Conservation (phyloP, 2,113 vertebrate species). For the Microtus pennsylvanicus region DNA sequence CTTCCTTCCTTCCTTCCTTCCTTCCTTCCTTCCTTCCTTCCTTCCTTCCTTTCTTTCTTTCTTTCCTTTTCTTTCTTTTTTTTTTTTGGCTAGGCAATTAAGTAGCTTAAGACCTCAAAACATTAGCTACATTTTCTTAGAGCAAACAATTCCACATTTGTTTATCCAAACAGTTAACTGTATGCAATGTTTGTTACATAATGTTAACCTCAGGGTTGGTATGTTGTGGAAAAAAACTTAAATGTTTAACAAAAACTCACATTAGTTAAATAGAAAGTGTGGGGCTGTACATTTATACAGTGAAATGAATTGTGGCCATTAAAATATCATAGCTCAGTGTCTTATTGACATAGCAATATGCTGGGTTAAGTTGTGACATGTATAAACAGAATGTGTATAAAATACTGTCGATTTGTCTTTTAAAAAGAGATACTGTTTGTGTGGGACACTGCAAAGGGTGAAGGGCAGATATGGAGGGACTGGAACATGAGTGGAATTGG, state of each 20-base stretch:
- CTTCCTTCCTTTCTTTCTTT: no score
- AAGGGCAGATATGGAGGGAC: neutral
- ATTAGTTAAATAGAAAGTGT: constrained; percentile 5
- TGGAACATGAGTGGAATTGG: neutral
- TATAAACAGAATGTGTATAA: neutral
- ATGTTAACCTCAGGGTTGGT: constrained; percentile 7
- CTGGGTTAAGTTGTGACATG: neutral
- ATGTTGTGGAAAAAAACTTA: neutral
- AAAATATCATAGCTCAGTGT: neutral
- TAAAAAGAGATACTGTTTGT: neutral
- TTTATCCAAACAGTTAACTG: constrained; percentile 1
- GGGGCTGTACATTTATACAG: neutral
- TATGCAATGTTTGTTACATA: constrained; percentile 10
- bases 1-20: no score
- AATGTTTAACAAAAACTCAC: neutral
- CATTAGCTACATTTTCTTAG: constrained; percentile 2
- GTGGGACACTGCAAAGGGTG: neutral
- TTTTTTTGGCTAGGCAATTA: neutral
- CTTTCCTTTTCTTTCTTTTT: neutral
- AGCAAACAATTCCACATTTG: neutral
- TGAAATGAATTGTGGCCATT: neutral
- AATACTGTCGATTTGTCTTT: constrained; percentile 28
- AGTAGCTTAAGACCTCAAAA: constrained; percentile 18
- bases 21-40: no score
- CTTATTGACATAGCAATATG: neutral